phyloP scores from a whole-genome alignment of 2,888 invertebrate genomes.

The Phortica okadai region DNA sequence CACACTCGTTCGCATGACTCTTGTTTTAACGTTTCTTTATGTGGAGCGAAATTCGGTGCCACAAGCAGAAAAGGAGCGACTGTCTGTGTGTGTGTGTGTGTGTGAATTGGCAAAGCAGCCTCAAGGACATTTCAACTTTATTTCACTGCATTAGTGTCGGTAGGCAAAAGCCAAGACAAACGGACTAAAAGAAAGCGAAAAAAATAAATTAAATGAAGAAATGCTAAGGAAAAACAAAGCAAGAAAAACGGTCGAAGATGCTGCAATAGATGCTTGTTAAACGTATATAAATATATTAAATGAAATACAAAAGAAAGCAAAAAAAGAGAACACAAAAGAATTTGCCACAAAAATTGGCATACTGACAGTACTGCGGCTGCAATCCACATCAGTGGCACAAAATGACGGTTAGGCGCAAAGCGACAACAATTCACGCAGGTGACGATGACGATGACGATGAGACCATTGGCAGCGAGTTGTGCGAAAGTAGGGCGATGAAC shows the following conservation, averaged over 20 bases:
- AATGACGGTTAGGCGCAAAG: too few species aligned
- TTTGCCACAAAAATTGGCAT: not conserved
- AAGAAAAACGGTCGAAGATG: conserved; percentile 33
- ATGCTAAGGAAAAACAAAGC: not conserved
- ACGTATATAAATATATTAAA: not conserved
- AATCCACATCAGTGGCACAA: too few species aligned
- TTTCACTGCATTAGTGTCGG: conserved; percentile 66
- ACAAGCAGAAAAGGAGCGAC: not conserved
- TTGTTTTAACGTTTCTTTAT: not conserved
- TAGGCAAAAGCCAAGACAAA: conserved; percentile 33
- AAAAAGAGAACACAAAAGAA: not conserved
- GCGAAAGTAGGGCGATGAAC: too few species aligned
- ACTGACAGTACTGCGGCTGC: too few species aligned
- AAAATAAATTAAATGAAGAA: not conserved
- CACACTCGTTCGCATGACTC: not conserved
- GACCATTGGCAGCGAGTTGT: too few species aligned
- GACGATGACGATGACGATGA: too few species aligned
- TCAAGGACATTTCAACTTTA: conserved; percentile 68
- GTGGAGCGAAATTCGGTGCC: not conserved
- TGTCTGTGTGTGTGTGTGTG: conserved; percentile 28
- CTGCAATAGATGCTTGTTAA: conserved; percentile 23
- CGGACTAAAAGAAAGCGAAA: too few species aligned
- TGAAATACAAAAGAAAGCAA: not conserved
- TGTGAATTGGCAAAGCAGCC: conserved; percentile 46
- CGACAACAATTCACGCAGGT: too few species aligned